These are phyloP conservation scores for Bradypodion pumilum DNA, from an alignment of 2,797 vertebrate species.

Conservation along the genomic window DNA sequence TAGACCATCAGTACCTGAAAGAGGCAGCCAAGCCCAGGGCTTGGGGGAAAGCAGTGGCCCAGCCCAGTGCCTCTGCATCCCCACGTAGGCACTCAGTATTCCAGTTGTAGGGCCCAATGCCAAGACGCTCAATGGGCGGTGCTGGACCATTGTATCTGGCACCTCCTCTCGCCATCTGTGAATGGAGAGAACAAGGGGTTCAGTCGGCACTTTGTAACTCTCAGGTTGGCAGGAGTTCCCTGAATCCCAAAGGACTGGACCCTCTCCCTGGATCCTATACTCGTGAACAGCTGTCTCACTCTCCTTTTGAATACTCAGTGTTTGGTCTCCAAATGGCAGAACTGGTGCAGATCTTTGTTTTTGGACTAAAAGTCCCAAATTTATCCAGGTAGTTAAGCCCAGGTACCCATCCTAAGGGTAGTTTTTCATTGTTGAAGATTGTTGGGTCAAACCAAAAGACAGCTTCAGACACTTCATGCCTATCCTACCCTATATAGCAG, in stretches of 20 bases:
- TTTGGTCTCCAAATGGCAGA: neutral
- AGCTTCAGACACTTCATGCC: too few species aligned
- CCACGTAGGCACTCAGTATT: conserved; percentile 73
- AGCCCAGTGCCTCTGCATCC: conserved; percentile 62
- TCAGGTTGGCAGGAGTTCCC: neutral
- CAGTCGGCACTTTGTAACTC: too few species aligned
- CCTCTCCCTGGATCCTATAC: neutral
- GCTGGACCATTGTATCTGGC: conserved; percentile 65
- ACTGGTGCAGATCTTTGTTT: neutral
- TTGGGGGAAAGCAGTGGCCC: conserved; percentile 73
- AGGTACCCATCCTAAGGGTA: too few species aligned
- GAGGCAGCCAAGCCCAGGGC: conserved; percentile 69
- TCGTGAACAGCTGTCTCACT: neutral
- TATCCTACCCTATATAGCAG: too few species aligned
- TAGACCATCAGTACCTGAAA: conserved; percentile 63
- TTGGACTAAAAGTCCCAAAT: too few species aligned
- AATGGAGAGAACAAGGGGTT: neutral
- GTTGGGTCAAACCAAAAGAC: too few species aligned
- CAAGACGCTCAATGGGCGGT: conserved; percentile 63
- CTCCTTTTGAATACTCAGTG: too few species aligned
- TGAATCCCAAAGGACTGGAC: neutral
- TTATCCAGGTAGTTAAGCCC: too few species aligned
- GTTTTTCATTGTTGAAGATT: too few species aligned
- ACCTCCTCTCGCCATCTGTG: conserved; percentile 67
- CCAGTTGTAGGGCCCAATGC: conserved; percentile 70